Evolutionary conservation across 2,888 invertebrate genomes (phyloP), one percentile per base, ranked within the genome.

Genomic region (Nomada hirtipes): DNA sequence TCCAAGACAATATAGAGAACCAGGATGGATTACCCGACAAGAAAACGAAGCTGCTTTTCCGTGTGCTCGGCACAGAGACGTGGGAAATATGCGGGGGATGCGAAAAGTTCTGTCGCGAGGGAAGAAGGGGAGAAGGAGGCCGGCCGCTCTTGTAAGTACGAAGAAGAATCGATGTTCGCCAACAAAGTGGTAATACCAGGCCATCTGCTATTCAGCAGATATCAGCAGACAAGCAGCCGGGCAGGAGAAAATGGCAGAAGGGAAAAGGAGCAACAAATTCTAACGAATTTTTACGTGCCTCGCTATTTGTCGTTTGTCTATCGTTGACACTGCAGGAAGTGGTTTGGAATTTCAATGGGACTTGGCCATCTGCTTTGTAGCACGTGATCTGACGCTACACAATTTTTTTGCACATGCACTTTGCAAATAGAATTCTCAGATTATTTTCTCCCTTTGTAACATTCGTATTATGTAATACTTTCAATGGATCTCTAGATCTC

Each of bases 151-250:
- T 82, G 83, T 79, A 82, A 84, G 79, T 72, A 77, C 82, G 75
- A 83, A 72, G 70, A 83, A 82, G 82, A 82, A 84, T 83, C 82
- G 79, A 82, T 83, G 83, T 84, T 84, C 69, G 65, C 82, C 83
- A 70, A 84, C 65, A 83, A 84, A 84, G 69, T 82, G 72, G 78
- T 76, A 83, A 82, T 79, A 73, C 77, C 50, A 42, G n/a, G n/a
- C 60, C 72, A 61, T 61, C 72, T 60, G 69, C 78, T 76, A 74
- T 75, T 83, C 71, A 60, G 26, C 67, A 59, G 78, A 83, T 83
- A 83, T 78, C 73, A 73, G 68, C 82, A 68, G 20, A 52, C 70
- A 42, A 52, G 29, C 60, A 61, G 65, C 57, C 60, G 70, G 26
- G 52, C 42, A 10, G 70, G 75, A 68, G 36, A 50, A 53, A 42